Base-by-base conservation (phyloP, 1,140 invertebrate species). In the Pinna nobilis region DNA sequence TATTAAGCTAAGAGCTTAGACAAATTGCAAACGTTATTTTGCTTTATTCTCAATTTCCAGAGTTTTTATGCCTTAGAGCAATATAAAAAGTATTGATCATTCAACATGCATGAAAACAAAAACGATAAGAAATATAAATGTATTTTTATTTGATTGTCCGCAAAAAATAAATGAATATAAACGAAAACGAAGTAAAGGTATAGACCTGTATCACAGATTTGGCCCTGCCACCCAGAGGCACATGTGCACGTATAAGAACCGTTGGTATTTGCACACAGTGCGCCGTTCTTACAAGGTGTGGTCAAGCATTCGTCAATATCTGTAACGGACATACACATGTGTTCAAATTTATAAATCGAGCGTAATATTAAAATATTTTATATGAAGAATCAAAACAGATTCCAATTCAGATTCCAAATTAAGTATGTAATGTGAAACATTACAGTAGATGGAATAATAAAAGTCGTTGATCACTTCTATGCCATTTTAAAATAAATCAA, bases 271-370 rank as follows among this genome's bases (percentile, higher is more conserved):
- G n/a, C 57, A 59, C 75, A 77, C 1, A 15, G 44, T 47, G 23
- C 55, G 1, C 65, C 51, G 44, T 78, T 70, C 13, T 47, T n/a
- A 64, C 77, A 78, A 28, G 77, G 77, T 15, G 13, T 18, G 3
- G 30, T 51, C 3, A 20, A 9, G 65, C 77, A 79, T 44, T 76
- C 77, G 47, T 79, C 41, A 13, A 72, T 70, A 67, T 79, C 77
- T 51, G 41, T n/a, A 20, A 63, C 15, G 60, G 53, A 72, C 5
- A 18, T 20, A 37, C n/a, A n/a, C n/a, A n/a, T n/a, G n/a, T n/a
- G n/a, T n/a, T n/a, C n/a, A n/a, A n/a, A n/a, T n/a, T n/a, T n/a
- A n/a, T n/a, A n/a, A n/a, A n/a, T n/a, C n/a, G n/a, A n/a, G n/a
- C n/a, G n/a, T n/a, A n/a, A n/a, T n/a, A n/a, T n/a, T n/a, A n/a